phyloP scores from a whole-genome alignment of 2,888 invertebrate genomes.

The Pammene fasciana region DNA sequence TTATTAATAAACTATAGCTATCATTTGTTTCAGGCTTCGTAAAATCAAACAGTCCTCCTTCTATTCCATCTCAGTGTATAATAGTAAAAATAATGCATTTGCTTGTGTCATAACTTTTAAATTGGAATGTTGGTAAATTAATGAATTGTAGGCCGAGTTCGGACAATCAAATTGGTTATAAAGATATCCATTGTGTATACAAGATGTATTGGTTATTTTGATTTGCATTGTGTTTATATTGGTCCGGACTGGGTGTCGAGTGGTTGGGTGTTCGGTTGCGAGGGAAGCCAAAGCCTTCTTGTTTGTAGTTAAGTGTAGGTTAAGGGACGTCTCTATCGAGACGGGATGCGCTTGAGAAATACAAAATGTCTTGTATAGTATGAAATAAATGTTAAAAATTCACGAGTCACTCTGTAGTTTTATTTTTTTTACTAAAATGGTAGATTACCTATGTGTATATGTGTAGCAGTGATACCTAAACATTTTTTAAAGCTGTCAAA shows the following conservation, averaged over 20 bases:
- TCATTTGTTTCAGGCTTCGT: background rate
- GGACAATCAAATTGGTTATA: constrained; percentile 26
- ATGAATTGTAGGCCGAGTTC: constrained; percentile 35
- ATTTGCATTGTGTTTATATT: constrained; percentile 19
- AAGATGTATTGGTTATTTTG: constrained; percentile 26
- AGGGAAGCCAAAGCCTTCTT: constrained; percentile 80
- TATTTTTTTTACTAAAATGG: constrained; percentile 37
- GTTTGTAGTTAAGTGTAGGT: constrained; percentile 64
- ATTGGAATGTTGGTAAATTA: constrained; percentile 41
- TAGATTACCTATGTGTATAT: no score
- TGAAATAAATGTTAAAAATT: constrained; percentile 64
- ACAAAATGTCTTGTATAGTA: constrained; percentile 62
- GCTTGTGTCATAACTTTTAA: constrained; percentile 43
- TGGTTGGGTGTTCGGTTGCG: constrained; percentile 59
- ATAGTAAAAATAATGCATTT: constrained; percentile 42
- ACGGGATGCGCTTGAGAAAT: constrained; percentile 56
- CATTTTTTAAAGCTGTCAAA: no score
- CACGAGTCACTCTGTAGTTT: constrained; percentile 51
- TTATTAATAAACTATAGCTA: background rate
- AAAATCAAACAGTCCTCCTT: constrained; percentile 26
- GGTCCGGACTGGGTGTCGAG: constrained; percentile 23
- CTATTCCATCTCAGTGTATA: constrained; percentile 32
- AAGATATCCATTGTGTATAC: constrained; percentile 20
- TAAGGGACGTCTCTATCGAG: constrained; percentile 61
- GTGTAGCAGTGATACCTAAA: no score